These are phyloP conservation scores for Oligia latruncula DNA, from an alignment of 2,888 invertebrate genomes.

Conservation along the genomic window DNA sequence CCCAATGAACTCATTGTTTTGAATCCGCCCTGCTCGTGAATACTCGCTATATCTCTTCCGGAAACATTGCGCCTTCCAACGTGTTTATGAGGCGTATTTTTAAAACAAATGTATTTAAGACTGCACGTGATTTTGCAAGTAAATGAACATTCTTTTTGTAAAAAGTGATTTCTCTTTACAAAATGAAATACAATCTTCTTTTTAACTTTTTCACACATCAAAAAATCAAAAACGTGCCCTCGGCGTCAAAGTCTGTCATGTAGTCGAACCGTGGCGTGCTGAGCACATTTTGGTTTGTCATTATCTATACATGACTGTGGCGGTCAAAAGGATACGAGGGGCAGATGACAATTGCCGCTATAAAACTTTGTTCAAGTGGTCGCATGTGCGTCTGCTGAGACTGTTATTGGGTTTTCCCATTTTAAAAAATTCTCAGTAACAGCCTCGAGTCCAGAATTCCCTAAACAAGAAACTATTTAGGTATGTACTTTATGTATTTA, in stretches of 20 bases:
- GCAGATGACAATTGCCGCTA: background rate
- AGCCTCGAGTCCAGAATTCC: too few species aligned
- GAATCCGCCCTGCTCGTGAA: conserved; percentile 30
- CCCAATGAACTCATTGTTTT: conserved; percentile 56
- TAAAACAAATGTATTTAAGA: conserved; percentile 8
- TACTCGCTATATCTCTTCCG: conserved; percentile 47
- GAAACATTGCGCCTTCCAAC: conserved; percentile 42
- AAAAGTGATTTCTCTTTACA: background rate
- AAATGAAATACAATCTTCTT: too few species aligned
- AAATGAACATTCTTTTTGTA: background rate
- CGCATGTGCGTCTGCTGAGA: background rate
- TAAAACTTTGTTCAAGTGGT: background rate
- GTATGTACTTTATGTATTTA: too few species aligned
- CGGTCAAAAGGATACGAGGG: too few species aligned
- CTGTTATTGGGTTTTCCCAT: background rate
- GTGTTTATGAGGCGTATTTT: conserved; percentile 22
- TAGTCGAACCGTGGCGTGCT: too few species aligned
- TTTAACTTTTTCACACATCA: too few species aligned
- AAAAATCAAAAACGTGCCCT: too few species aligned
- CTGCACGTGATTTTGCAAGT: conserved; percentile 14
- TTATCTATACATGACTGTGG: too few species aligned
- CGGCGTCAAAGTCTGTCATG: too few species aligned
- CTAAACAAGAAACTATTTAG: too few species aligned
- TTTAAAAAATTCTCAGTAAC: background rate
- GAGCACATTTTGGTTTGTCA: too few species aligned